These are phyloP conservation scores for Megastigmus dorsalis DNA, from an alignment of 2,888 invertebrate species.

Conservation along the genomic window DNA sequence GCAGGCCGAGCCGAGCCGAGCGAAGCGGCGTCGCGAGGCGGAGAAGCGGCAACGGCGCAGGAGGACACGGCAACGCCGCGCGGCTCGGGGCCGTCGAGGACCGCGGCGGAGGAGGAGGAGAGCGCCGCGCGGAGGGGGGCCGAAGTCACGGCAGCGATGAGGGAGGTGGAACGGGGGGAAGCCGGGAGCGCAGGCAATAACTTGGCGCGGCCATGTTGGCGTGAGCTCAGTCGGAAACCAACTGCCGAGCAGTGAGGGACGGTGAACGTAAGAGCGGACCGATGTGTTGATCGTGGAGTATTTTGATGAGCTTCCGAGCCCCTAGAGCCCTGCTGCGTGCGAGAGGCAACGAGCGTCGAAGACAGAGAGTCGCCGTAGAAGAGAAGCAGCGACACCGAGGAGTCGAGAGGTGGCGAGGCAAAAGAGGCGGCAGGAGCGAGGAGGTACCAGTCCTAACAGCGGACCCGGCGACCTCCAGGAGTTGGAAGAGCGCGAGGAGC, in stretches of 20 bases:
- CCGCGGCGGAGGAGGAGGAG: background rate
- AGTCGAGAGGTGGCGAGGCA: slow-evolving; percentile 24
- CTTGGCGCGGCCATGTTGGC: slow-evolving; percentile 58
- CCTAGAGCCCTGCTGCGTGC: slow-evolving; percentile 68
- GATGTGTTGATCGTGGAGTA: slow-evolving; percentile 72
- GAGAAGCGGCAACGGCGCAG: slow-evolving; percentile 42
- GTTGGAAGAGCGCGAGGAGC: slow-evolving; percentile 37
- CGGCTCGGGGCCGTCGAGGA: background rate
- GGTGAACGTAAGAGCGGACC: slow-evolving; percentile 69
- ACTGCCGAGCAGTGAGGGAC: slow-evolving; percentile 73
- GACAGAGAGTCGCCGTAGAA: background rate
- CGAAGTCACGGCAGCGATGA: no score
- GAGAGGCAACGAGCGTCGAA: slow-evolving; percentile 61
- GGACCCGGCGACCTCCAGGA: no score
- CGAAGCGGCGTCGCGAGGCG: slow-evolving; percentile 40
- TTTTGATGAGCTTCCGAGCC: slow-evolving; percentile 73
- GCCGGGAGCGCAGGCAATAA: slow-evolving; percentile 48
- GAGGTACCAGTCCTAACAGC: no score
- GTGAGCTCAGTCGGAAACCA: slow-evolving; percentile 72
- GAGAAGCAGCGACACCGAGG: background rate
- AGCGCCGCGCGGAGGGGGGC: background rate
- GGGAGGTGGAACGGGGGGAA: slow-evolving; percentile 14
- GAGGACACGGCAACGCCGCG: background rate
- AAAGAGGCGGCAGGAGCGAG: slow-evolving; percentile 39
- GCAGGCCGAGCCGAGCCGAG: background rate